Evolutionary conservation across 1,140 invertebrate genomes (phyloP).

Genomic region (Xylocopa sonorina): DNA sequence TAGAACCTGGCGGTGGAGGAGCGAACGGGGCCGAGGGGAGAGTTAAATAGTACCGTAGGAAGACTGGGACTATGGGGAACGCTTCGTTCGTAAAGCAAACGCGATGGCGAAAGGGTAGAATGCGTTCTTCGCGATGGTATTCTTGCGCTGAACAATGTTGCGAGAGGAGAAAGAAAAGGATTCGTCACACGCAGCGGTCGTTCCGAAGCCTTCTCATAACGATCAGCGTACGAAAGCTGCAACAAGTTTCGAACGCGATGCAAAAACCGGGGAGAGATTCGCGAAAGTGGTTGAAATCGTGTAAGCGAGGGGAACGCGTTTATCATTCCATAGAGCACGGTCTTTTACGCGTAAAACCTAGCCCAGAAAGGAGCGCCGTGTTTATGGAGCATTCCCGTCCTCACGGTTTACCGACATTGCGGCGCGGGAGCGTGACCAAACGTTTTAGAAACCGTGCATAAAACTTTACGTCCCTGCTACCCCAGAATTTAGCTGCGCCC

Average conservation of each 20-base stretch:
- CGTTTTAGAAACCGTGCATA: slow-evolving; percentile 3
- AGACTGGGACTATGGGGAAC: slow-evolving; percentile 25
- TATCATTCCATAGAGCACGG: background rate
- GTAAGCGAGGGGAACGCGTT: background rate
- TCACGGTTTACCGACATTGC: slow-evolving; percentile 1
- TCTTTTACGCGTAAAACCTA: background rate
- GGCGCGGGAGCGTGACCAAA: background rate
- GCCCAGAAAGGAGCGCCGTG: background rate
- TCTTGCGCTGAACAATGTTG: no score
- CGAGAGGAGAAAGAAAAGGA: no score
- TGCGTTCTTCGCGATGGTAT: no score
- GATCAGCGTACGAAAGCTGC: no score
- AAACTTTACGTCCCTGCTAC: slow-evolving; percentile 12
- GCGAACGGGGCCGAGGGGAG: background rate
- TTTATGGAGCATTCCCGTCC: slow-evolving; percentile 6
- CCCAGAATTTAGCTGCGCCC: slow-evolving; percentile 6
- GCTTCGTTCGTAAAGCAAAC: slow-evolving; percentile 18
- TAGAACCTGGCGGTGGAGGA: no score
- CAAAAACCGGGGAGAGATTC: no score
- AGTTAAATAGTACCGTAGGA: slow-evolving; percentile 43
- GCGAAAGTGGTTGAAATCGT: background rate
- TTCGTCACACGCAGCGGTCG: no score
- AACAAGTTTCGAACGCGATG: no score
- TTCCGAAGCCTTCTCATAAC: no score
- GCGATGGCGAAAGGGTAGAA: background rate